A percentile compares a stretch with the other conserved stretches of the same genome.
These are phyloP conservation scores for Tetragonisca angustula DNA, from an alignment of 2,888 invertebrate genomes.

Conservation along the genomic window DNA sequence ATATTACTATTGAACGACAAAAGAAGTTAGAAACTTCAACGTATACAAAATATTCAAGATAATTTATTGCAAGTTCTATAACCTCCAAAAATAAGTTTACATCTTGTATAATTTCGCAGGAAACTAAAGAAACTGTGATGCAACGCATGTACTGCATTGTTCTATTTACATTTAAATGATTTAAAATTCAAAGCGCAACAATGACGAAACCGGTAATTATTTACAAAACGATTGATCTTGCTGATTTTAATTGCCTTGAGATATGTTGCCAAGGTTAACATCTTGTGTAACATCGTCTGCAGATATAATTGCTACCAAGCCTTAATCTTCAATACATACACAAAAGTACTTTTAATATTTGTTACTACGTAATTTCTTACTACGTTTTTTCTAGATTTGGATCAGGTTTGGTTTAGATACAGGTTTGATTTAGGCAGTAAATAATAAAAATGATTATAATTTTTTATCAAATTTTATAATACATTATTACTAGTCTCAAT, in stretches of 20 bases:
- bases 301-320: not conserved
- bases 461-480: not conserved
- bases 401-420: not conserved
- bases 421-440: not conserved
- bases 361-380: too few relatives aligned
- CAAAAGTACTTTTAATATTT: not conserved
- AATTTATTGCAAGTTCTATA: conserved; percentile 49
- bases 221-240: not conserved
- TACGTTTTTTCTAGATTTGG: not conserved
- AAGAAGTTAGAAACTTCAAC: conserved; percentile 4
- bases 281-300: not conserved
- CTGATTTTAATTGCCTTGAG: not conserved
- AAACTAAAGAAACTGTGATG: conserved; percentile 26
- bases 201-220: conserved; percentile 16
- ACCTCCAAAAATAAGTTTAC: conserved; percentile 53
- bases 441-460: not conserved
- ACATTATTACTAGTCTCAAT: not conserved
- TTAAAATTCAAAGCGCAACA: conserved; percentile 31
- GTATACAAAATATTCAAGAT: conserved; percentile 49
- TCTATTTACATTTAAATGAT: conserved; percentile 13
- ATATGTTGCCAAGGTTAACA: not conserved
- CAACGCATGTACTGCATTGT: conserved; percentile 21
- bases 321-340: not conserved
- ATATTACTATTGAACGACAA: not conserved
- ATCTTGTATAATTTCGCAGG: conserved; percentile 36